A percentile compares a stretch with the other conserved stretches of the same genome.
Evolutionary conservation across 2,888 invertebrate species (phyloP).

Genomic region (Fragum whitleyi): DNA sequence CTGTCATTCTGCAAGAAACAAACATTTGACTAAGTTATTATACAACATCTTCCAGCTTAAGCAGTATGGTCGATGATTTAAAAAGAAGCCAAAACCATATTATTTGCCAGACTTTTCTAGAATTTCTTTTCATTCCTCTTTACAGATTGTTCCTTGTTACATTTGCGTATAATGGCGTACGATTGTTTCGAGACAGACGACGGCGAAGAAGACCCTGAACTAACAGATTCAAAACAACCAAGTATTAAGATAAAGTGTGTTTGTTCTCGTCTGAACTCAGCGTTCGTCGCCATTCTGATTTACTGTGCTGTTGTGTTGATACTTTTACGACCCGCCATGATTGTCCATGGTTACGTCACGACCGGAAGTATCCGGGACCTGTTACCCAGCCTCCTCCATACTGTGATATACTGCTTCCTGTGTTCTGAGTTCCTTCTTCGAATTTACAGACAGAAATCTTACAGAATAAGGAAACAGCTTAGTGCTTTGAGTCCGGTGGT

Average conservation of each 20-base stretch:
- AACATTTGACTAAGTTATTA: too few species aligned
- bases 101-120: too few species aligned
- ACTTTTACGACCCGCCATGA: conserved; percentile 40
- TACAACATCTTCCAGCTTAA: too few species aligned
- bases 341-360: conserved; percentile 47
- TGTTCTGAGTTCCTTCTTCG: conserved; percentile 48
- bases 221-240: background rate
- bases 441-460: background rate
- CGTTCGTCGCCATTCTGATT: conserved; percentile 41
- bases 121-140: too few species aligned
- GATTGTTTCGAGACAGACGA: conserved; percentile 24
- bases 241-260: conserved; percentile 32
- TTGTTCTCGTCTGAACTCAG: conserved; percentile 42
- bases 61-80: too few species aligned
- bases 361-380: conserved; percentile 48
- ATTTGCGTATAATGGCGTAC: conserved; percentile 28
- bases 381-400: conserved; percentile 52
- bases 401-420: conserved; percentile 54
- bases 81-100: too few species aligned
- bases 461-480: conserved; percentile 9
- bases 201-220: background rate
- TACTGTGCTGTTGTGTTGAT: conserved; percentile 44
- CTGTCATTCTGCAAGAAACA: too few species aligned
- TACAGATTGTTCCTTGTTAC: conserved; percentile 38
- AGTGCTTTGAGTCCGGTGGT: background rate